phyloP scores from a whole-genome alignment of 2,888 invertebrate genomes.

The Euphydryas editha region DNA sequence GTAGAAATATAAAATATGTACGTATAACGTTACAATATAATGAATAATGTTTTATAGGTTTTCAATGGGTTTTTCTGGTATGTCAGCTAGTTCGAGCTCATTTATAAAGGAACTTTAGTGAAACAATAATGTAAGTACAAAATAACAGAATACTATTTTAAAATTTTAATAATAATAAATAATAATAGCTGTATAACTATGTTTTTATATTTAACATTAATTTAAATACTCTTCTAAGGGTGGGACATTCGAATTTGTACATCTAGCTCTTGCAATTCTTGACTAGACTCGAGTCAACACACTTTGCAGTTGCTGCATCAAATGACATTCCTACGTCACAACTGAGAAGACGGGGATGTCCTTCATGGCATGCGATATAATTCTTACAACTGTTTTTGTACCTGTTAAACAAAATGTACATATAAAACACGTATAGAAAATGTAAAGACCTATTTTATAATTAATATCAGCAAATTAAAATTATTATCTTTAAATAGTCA shows the following conservation, averaged over 20 bases:
- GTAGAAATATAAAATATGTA: too few species aligned
- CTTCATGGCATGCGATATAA: conserved; percentile 63
- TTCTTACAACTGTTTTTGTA: conserved; percentile 56
- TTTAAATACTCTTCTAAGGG: background rate
- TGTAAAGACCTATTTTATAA: too few species aligned
- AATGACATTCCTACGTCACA: conserved; percentile 63
- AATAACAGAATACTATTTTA: too few species aligned
- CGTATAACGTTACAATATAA: too few species aligned
- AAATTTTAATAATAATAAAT: too few species aligned
- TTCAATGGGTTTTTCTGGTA: conserved; percentile 38
- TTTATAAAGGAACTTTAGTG: conserved; percentile 31
- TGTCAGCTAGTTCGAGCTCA: conserved; percentile 39
- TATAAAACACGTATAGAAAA: background rate
- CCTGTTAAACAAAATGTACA: conserved; percentile 44
- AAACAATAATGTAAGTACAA: too few species aligned
- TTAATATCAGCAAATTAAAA: too few species aligned
- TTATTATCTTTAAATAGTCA: conserved; percentile 30
- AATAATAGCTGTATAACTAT: background rate
- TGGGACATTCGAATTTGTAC: background rate
- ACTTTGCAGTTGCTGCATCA: conserved; percentile 54
- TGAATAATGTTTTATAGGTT: conserved; percentile 35
- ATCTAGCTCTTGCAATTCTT: conserved; percentile 19
- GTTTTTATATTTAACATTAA: background rate
- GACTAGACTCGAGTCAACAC: conserved; percentile 47
- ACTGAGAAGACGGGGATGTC: conserved; percentile 60